These are phyloP conservation scores for Percina caprodes DNA, from an alignment of 2,113 vertebrate genomes.

Conservation along the genomic window DNA sequence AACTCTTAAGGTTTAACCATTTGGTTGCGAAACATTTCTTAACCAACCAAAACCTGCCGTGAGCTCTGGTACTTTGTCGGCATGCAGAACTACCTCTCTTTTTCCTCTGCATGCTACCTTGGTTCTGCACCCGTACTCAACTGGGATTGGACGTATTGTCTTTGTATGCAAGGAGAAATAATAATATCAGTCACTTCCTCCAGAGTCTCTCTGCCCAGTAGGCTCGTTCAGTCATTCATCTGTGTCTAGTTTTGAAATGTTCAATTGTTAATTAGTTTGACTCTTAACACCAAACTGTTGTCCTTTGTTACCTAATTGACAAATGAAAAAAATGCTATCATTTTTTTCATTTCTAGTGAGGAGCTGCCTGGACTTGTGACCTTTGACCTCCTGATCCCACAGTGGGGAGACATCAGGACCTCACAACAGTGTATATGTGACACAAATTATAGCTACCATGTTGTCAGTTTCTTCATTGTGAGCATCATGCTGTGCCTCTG, in stretches of 20 bases:
- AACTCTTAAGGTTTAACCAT: too few species aligned
- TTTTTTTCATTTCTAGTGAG: constrained; percentile 66
- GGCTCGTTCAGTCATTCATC: background rate
- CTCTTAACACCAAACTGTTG: background rate
- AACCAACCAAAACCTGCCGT: background rate
- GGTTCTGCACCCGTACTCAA: background rate
- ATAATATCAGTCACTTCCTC: background rate
- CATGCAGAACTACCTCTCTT: background rate
- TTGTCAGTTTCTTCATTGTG: background rate
- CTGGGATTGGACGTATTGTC: background rate
- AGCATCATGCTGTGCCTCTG: constrained; percentile 20
- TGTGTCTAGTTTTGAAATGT: background rate
- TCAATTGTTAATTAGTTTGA: background rate
- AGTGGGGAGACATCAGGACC: constrained; percentile 12
- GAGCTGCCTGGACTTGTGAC: constrained; percentile 14
- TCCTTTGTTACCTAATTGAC: background rate
- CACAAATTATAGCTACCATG: constrained; percentile 10
- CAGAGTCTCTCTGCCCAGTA: background rate
- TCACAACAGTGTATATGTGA: background rate
- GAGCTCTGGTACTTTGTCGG: background rate
- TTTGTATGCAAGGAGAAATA: background rate
- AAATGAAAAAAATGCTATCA: background rate
- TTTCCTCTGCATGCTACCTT: background rate
- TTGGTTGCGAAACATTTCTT: too few species aligned
- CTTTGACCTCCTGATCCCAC: constrained; percentile 19